phyloP scores from a whole-genome alignment of 2,888 invertebrate genomes.

The Rosalia funebris region DNA sequence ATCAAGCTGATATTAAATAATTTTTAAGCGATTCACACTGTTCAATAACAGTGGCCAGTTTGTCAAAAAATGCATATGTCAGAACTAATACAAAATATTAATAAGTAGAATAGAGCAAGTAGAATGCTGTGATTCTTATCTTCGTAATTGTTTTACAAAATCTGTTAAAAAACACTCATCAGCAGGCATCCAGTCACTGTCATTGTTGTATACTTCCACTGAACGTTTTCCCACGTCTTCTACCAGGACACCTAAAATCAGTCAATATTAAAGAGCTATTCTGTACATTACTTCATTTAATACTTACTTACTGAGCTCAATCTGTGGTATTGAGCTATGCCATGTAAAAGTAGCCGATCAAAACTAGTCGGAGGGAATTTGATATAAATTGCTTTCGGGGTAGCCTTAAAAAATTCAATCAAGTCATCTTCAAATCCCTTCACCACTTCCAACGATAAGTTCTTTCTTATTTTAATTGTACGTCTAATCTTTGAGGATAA shows the following conservation, averaged over 20 bases:
- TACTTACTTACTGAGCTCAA: constrained; percentile 54
- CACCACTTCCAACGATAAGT: constrained; percentile 51
- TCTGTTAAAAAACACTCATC: constrained; percentile 49
- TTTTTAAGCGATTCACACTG: no score
- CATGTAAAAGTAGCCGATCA: constrained; percentile 56
- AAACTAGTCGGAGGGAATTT: constrained; percentile 53
- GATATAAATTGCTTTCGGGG: constrained; percentile 49
- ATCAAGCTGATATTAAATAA: no score
- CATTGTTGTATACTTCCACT: constrained; percentile 44
- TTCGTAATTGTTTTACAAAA: constrained; percentile 49
- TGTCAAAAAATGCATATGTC: no score
- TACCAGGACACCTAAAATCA: constrained; percentile 38
- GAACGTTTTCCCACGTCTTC: constrained; percentile 36
- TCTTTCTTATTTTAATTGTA: constrained; percentile 54
- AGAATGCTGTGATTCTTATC: no score
- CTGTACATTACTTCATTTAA: background rate
- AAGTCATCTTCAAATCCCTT: constrained; percentile 51
- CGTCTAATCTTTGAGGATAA: constrained; percentile 54
- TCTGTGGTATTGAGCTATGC: constrained; percentile 58
- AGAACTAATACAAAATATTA: no score
- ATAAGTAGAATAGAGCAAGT: no score
- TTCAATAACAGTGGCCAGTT: no score
- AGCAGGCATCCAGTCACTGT: constrained; percentile 48
- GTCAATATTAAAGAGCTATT: constrained; percentile 9
- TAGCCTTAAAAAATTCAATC: constrained; percentile 50